Conservation (phyloP, 1,140 invertebrate genomes). For the Meloidogyne floridensis region DNA sequence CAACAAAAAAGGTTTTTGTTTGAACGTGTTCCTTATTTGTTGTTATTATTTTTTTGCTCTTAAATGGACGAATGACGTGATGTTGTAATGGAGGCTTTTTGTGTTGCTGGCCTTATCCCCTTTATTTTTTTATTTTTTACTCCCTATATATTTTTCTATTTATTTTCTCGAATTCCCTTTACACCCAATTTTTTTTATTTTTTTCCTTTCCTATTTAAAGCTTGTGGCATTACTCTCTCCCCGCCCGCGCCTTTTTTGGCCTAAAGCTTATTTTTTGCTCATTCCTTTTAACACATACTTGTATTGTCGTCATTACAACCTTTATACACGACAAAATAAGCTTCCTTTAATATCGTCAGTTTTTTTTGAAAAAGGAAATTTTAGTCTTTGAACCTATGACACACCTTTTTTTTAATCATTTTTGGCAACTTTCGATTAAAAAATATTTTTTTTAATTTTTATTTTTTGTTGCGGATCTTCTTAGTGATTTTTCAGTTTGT, state of each 20-base stretch:
- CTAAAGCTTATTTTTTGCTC: neutral
- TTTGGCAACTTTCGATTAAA: too few species aligned
- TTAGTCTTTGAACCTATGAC: too few species aligned
- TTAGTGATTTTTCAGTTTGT: too few species aligned
- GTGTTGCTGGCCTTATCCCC: neutral
- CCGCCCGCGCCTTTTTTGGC: neutral
- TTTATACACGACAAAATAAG: neutral
- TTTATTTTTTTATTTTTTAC: too few species aligned
- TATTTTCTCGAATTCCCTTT: conserved; percentile 1
- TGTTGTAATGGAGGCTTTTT: neutral
- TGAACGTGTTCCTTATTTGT: neutral
- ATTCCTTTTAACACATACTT: neutral
- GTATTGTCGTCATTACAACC: neutral
- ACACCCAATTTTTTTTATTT: neutral
- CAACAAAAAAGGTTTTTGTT: neutral
- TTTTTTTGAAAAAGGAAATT: too few species aligned
- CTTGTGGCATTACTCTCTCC: neutral
- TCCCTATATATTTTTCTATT: neutral
- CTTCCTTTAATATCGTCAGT: too few species aligned
- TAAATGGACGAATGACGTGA: neutral
- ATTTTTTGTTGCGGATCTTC: too few species aligned
- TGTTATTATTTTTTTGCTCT: neutral
- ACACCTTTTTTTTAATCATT: too few species aligned
- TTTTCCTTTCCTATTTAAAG: too few species aligned
- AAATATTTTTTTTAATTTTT: too few species aligned